These are phyloP conservation scores for Ecliptopera silaceata DNA, from an alignment of 2,888 invertebrate genomes.

Conservation along the genomic window DNA sequence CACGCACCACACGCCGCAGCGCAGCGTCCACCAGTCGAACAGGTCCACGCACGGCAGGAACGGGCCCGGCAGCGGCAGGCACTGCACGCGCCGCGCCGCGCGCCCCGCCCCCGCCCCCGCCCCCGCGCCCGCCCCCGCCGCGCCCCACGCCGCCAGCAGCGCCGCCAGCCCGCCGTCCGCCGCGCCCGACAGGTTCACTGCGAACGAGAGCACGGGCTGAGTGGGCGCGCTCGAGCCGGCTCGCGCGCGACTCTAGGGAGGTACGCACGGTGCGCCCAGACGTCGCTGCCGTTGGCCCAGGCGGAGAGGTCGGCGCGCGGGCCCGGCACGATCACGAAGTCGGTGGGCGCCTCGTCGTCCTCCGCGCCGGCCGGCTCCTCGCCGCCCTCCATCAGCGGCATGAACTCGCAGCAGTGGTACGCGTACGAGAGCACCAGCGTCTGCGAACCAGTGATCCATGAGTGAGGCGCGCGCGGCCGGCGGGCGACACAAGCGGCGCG, in stretches of 20 bases:
- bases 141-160: slow-evolving; percentile 39
- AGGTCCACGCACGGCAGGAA: slow-evolving; percentile 97
- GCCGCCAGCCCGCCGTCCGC: slow-evolving; percentile 45
- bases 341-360: slow-evolving; percentile 61
- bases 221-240: not conserved
- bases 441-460: slow-evolving; percentile 69
- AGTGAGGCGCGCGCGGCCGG: not conserved
- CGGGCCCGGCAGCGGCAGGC: slow-evolving; percentile 85
- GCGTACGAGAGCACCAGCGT: slow-evolving; percentile 95
- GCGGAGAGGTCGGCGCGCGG: slow-evolving; percentile 83
- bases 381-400: slow-evolving; percentile 86
- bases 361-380: slow-evolving; percentile 61
- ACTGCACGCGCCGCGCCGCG: slow-evolving; percentile 2
- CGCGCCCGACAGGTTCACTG: slow-evolving; percentile 64
- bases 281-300: slow-evolving; percentile 91
- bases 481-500: not conserved
- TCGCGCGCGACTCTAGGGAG: not conserved
- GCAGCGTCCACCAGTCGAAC: slow-evolving; percentile 98
- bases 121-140: slow-evolving; percentile 30
- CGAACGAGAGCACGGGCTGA: not conserved
- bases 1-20: slow-evolving; percentile 98
- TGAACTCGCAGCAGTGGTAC: slow-evolving; percentile 97
- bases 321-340: slow-evolving; percentile 70
- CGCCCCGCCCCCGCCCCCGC: not conserved
- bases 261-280: slow-evolving; percentile 92